Evolutionary conservation across 1,140 invertebrate genomes (phyloP), one percentile per base, ranked within the genome.

Genomic region (Drosophila repletoides): DNA sequence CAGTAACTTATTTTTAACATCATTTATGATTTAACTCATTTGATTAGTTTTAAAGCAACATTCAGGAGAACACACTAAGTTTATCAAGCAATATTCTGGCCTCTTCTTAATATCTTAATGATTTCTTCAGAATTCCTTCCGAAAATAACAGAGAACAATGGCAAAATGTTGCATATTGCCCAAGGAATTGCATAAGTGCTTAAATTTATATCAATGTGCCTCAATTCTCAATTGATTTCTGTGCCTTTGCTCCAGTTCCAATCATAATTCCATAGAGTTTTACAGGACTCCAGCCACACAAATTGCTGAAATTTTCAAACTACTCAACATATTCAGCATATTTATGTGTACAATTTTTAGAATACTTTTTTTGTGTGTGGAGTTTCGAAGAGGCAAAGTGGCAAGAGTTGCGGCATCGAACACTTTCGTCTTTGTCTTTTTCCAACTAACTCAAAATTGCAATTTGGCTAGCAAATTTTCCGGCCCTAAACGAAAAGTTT

Each of bases 371-470:
- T n/a, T n/a, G n/a, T n/a, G n/a, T n/a, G n/a, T n/a, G n/a, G n/a
- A n/a, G n/a, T n/a, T n/a, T n/a, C n/a, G n/a, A n/a, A n/a, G n/a
- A n/a, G n/a, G n/a, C n/a, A n/a, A n/a, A n/a, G n/a, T n/a, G n/a
- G n/a, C n/a, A n/a, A n/a, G 28, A 31, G n/a, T n/a, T 31, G 6
- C 3, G n/a, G n/a, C 46, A 12, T 51, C 19, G 48, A 51, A 12
- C 15, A 31, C 19, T 36, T 46, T 46, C 22, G 14, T 26, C 7
- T 46, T 28, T 46, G 26, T 3, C 1, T 38, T 19, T 45, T 34
- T 51, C 9, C 19, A 22, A 51, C 22, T 51, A 31, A 51, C 19
- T 43, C 24, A 43, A 29, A 43, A 55, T 28, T 55, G 24, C 26
- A 55, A 21, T 55, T 41, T 19, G 10, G n/a, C 7, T 17, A 24